These are phyloP conservation scores for Thalpophila matura DNA, from an alignment of 2,888 invertebrate species.

Conservation along the genomic window DNA sequence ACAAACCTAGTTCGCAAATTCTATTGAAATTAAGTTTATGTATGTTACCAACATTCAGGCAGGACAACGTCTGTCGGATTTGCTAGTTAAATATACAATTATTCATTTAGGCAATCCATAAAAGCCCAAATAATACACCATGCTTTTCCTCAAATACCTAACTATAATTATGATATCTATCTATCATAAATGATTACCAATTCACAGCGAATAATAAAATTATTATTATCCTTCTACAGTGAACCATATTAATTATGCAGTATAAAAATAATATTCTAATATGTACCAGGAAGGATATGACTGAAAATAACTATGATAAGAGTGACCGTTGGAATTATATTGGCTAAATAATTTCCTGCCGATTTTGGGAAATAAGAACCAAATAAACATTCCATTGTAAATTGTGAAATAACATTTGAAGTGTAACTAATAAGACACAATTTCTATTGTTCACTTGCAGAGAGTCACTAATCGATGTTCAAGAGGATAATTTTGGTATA, in stretches of 20 bases:
- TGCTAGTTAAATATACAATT: no score
- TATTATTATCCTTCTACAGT: slow-evolving; percentile 1
- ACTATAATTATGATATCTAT: neutral
- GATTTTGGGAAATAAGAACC: neutral
- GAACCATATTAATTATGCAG: neutral
- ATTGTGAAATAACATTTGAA: neutral
- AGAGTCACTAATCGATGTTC: no score
- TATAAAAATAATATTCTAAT: neutral
- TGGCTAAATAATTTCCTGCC: neutral
- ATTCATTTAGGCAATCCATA: neutral
- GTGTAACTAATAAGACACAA: no score
- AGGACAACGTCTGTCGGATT: no score
- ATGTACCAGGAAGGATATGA: neutral
- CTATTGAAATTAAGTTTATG: no score
- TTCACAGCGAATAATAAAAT: slow-evolving; percentile 12
- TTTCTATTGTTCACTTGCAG: no score
- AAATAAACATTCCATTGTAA: neutral
- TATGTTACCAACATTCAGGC: no score
- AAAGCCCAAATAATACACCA: neutral
- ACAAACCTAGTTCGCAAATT: no score
- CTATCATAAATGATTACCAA: neutral
- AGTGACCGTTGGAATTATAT: neutral
- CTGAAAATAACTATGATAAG: neutral
- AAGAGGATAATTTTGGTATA: no score
- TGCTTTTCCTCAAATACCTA: slow-evolving; percentile 3